These are phyloP conservation scores for Hystrix cristata DNA, from an alignment of 2,113 vertebrate genomes.

Conservation along the genomic window DNA sequence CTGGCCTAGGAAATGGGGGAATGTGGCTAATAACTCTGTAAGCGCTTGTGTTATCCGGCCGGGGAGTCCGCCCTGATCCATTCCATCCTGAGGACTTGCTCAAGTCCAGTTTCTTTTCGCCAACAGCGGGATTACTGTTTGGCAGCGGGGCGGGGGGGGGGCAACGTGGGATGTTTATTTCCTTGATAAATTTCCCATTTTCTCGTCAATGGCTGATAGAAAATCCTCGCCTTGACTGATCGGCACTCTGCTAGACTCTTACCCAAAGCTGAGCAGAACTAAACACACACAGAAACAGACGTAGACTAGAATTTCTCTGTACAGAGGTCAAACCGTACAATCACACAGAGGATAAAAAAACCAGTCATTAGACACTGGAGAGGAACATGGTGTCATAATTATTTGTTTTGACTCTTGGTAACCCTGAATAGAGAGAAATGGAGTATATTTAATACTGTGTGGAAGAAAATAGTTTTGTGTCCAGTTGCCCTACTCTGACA, in stretches of 20 bases:
- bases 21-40: neutral
- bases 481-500: neutral
- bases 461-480: neutral
- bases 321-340: neutral
- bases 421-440: neutral
- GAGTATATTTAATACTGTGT: neutral
- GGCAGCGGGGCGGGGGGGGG: neutral
- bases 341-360: neutral
- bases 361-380: neutral
- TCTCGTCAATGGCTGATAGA: neutral
- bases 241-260: neutral
- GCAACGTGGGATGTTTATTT: neutral
- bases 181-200: constrained; percentile 44
- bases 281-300: neutral
- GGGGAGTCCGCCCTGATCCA: neutral
- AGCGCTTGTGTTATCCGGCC: neutral
- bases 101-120: constrained; percentile 42
- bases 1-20: constrained; percentile 50
- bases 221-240: neutral
- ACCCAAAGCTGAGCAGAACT: neutral
- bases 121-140: neutral
- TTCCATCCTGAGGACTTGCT: neutral
- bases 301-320: neutral
- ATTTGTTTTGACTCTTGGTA: constrained; percentile 40
- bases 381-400: neutral